phyloP scores from a whole-genome alignment of 2,888 invertebrate genomes.

The Acrocyrtus sp. region DNA sequence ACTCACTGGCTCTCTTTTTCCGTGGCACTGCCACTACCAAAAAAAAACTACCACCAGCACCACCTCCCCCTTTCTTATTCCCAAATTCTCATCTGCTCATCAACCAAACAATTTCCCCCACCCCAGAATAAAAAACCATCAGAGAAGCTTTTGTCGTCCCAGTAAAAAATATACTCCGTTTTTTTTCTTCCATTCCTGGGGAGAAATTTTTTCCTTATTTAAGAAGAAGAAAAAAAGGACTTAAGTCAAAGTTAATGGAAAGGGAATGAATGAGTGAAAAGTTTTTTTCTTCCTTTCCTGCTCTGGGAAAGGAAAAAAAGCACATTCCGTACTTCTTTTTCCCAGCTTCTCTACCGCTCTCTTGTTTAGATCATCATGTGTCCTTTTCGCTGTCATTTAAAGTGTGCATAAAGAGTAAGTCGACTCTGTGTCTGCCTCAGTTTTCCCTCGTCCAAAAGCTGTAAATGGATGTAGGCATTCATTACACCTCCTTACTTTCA shows the following conservation, averaged over 20 bases:
- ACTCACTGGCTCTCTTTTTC: neutral
- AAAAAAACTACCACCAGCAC: neutral
- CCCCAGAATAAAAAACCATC: slow-evolving; percentile 4
- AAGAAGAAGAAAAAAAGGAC: neutral
- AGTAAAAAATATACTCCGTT: neutral
- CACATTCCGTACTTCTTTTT: neutral
- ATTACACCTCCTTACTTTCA: too few relatives aligned
- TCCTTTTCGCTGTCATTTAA: neutral
- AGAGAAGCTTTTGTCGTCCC: neutral
- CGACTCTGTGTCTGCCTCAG: too few relatives aligned
- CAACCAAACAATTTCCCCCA: neutral
- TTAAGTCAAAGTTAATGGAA: neutral
- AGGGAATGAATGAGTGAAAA: slow-evolving; percentile 3
- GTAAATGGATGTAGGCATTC: neutral
- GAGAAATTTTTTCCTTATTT: slow-evolving; percentile 1
- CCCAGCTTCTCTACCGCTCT: neutral
- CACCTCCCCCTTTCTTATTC: slow-evolving; percentile 12
- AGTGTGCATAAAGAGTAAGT: neutral
- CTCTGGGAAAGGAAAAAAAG: neutral
- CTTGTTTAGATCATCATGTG: neutral
- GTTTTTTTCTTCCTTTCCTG: neutral
- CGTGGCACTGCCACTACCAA: neutral
- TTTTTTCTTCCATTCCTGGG: neutral
- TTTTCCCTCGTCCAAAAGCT: neutral
- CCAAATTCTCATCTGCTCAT: slow-evolving; percentile 32